Evolutionary conservation across 2,113 vertebrate species (phyloP).

Genomic region (Himantopus leucocephalus): DNA sequence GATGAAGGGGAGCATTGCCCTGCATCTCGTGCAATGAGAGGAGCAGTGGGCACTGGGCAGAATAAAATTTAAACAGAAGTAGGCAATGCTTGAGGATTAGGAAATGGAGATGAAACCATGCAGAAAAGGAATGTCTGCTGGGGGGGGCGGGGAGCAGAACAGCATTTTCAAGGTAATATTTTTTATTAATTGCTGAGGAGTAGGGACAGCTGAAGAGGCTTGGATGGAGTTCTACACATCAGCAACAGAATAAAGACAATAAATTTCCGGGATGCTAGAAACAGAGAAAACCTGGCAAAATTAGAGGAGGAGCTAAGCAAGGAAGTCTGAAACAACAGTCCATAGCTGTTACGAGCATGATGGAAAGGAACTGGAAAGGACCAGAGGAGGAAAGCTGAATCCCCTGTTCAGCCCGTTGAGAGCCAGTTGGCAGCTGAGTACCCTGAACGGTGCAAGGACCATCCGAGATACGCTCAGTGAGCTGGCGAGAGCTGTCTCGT

Average conservation of each 20-base stretch:
- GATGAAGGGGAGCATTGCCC: neutral
- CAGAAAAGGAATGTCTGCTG: neutral
- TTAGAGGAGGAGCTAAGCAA: neutral
- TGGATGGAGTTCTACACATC: neutral
- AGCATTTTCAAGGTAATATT: neutral
- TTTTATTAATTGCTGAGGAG: neutral
- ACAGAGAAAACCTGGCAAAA: neutral
- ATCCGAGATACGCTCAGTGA: fast-evolving
- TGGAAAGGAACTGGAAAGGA: neutral
- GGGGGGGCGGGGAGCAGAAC: no score
- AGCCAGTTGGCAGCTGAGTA: neutral
- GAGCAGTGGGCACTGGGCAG: neutral
- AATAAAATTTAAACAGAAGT: neutral
- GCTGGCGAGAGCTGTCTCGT: neutral
- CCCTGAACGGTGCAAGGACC: fast-evolving
- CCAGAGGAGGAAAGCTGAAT: neutral
- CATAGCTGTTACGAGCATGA: fast-evolving
- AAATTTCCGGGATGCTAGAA: neutral
- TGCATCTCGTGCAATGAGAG: fast-evolving
- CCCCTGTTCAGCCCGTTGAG: fast-evolving
- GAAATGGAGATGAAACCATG: neutral
- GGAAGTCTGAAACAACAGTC: neutral
- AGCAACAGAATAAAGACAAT: neutral
- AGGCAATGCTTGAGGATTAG: neutral
- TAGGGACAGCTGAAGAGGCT: neutral